Percentiles rank a stretch among this genome's conserved stretches.
phyloP scores from a whole-genome alignment of 2,113 vertebrate species.

The Alexandromys fortis region DNA sequence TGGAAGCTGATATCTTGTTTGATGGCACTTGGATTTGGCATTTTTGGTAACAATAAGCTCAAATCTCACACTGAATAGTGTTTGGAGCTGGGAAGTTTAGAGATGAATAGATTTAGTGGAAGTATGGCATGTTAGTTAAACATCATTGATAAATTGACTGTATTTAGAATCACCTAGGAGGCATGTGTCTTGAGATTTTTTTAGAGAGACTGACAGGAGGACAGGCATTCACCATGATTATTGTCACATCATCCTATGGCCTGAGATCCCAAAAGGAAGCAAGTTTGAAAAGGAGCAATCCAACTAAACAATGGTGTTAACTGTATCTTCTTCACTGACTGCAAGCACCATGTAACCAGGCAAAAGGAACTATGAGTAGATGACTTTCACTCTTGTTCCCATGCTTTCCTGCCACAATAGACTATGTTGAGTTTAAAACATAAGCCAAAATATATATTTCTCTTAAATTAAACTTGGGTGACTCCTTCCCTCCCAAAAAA shows the following conservation, averaged over 20 bases:
- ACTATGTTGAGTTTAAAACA: not conserved
- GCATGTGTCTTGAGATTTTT: too few species aligned
- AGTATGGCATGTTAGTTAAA: not conserved
- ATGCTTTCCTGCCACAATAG: not conserved
- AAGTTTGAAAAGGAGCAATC: not conserved
- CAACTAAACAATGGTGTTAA: not conserved
- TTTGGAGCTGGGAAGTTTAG: not conserved
- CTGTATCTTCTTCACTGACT: too few species aligned
- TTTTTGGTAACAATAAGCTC: not conserved
- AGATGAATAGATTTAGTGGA: not conserved
- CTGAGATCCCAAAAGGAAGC: too few species aligned
- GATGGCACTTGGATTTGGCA: not conserved
- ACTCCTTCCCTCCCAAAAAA: not conserved
- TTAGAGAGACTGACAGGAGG: not conserved
- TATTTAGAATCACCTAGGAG: not conserved
- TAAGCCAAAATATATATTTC: not conserved
- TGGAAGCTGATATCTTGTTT: not conserved
- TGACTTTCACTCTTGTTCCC: not conserved
- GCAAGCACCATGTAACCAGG: too few species aligned
- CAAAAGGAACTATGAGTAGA: not conserved
- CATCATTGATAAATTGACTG: not conserved
- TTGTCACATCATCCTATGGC: not conserved
- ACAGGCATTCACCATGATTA: not conserved
- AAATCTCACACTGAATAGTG: not conserved
- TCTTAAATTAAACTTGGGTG: not conserved